phyloP scores from a whole-genome alignment of 2,797 vertebrate species.

The Sebastes hubbsi region DNA sequence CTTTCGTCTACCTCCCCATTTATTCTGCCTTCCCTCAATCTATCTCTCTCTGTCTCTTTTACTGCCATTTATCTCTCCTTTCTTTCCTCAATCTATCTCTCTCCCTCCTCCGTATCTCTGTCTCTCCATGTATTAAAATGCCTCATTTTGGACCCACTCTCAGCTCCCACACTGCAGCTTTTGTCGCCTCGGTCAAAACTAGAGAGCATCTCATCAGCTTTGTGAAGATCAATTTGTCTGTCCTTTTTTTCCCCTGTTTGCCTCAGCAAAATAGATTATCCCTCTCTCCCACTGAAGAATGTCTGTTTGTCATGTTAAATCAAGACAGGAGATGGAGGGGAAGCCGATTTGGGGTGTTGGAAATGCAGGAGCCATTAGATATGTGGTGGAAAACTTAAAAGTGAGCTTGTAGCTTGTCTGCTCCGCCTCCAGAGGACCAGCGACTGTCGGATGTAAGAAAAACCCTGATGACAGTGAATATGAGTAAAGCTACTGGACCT shows the following conservation, averaged over 20 bases:
- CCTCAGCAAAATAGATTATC: conserved; percentile 67
- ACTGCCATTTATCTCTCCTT: conserved; percentile 44
- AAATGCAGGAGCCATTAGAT: neutral
- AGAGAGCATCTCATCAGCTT: conserved; percentile 61
- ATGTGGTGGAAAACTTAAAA: neutral
- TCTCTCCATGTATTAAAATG: conserved; percentile 52
- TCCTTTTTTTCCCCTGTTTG: conserved; percentile 41
- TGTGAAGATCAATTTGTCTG: conserved; percentile 60
- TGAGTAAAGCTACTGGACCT: neutral
- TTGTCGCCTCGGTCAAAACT: conserved; percentile 38
- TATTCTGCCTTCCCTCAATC: conserved; percentile 42
- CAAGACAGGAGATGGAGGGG: conserved; percentile 32
- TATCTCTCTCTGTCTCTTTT: conserved; percentile 33
- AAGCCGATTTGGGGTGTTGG: conserved; percentile 17
- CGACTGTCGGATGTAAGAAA: neutral
- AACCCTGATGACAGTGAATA: neutral
- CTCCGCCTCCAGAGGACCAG: neutral
- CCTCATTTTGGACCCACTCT: conserved; percentile 52
- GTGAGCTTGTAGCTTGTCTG: neutral
- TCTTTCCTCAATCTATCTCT: conserved; percentile 22
- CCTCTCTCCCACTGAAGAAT: conserved; percentile 33
- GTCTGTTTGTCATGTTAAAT: conserved; percentile 64
- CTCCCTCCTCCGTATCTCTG: conserved; percentile 21
- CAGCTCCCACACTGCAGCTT: conserved; percentile 12
- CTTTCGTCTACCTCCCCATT: conserved; percentile 43